Percentiles rank a stretch among this genome's conserved stretches.
Evolutionary conservation across 1,140 invertebrate species (phyloP).

Genomic region (Caerostris extrusa): DNA sequence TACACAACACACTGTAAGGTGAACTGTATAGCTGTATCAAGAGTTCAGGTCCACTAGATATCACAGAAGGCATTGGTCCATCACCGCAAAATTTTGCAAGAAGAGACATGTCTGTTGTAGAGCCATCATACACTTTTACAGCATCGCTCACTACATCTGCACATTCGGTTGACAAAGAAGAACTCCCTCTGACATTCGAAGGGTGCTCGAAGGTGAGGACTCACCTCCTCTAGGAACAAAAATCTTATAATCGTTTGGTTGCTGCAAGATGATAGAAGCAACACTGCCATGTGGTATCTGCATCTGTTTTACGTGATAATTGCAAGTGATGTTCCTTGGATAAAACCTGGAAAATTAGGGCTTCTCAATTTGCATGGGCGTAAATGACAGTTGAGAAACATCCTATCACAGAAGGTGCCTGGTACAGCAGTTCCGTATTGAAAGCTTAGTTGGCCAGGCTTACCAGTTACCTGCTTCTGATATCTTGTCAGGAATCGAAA

Average conservation of each 20-base stretch:
- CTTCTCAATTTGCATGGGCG: slow-evolving; percentile 75
- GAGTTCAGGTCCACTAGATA: slow-evolving; percentile 91
- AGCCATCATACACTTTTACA: slow-evolving; percentile 92
- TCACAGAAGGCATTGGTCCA: slow-evolving; percentile 89
- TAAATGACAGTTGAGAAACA: slow-evolving; percentile 76
- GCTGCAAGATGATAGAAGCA: slow-evolving; percentile 73
- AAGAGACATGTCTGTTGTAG: slow-evolving; percentile 90
- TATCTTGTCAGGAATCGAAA: slow-evolving; percentile 60
- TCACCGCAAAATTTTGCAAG: slow-evolving; percentile 94
- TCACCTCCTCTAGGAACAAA: slow-evolving; percentile 69
- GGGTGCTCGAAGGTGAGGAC: background rate
- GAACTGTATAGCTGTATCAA: slow-evolving; percentile 94
- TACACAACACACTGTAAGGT: slow-evolving; percentile 91
- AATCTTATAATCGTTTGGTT: slow-evolving; percentile 79
- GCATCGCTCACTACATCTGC: slow-evolving; percentile 87
- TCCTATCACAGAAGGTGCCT: slow-evolving; percentile 77
- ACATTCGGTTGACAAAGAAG: slow-evolving; percentile 86
- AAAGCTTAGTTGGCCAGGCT: background rate
- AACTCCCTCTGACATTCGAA: background rate
- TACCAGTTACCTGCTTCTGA: background rate
- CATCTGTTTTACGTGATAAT: slow-evolving; percentile 74
- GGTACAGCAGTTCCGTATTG: slow-evolving; percentile 63
- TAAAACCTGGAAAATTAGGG: slow-evolving; percentile 79
- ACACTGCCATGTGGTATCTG: slow-evolving; percentile 59
- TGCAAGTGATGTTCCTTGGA: slow-evolving; percentile 78